Evolutionary conservation across 2,797 vertebrate species (phyloP), one percentile per base, ranked within the genome.

Genomic region (Sebastes oblongus): DNA sequence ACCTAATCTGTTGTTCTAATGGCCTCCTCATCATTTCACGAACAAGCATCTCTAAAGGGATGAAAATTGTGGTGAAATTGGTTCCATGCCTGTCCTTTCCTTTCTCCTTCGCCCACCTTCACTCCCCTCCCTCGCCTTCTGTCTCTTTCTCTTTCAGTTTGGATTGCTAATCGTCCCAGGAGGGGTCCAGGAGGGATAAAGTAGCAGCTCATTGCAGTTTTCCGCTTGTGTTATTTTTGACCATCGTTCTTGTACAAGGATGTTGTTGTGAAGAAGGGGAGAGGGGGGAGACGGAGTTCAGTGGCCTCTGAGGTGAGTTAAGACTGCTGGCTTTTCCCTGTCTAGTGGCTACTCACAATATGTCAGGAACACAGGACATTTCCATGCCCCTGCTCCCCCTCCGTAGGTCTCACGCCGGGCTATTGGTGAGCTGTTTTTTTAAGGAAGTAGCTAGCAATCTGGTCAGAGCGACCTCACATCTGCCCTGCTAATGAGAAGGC

Each of bases 381-480:
- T 94, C 92, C 93, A 93, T 92, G 90, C 85, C 89, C 91, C 78
- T 62, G 68, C 89, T 84, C 90, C 86, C 90, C 95, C 95, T 91
- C 90, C 87, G 92, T 58, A 90, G 83, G 88, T 91, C 94, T 94
- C 92, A 91, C 89, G 91, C 94, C 94, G 87, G 88, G 94, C 93
- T 81, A 95, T 94, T 94, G 90, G 90, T 85, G 88, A 90, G 86
- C 88, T 97, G 95, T 98, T 97, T 97, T 97, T 97, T 96, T 97
- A 96, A 98, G 97, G 98, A 99, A 98, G 97, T 96, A 89, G 93
- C 90, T 90, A 95, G 94, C 93, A 87, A 96, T 94, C 91, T 93
- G 93, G 96, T 93, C 93, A 94, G 91, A 91, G 92, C 94, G 96
- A 96, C 96, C 96, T 97, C 96, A 96, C 97, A 96, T 94, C 94